These are phyloP conservation scores for Antheraea mylitta DNA, from an alignment of 1,140 invertebrate genomes.

Conservation along the genomic window DNA sequence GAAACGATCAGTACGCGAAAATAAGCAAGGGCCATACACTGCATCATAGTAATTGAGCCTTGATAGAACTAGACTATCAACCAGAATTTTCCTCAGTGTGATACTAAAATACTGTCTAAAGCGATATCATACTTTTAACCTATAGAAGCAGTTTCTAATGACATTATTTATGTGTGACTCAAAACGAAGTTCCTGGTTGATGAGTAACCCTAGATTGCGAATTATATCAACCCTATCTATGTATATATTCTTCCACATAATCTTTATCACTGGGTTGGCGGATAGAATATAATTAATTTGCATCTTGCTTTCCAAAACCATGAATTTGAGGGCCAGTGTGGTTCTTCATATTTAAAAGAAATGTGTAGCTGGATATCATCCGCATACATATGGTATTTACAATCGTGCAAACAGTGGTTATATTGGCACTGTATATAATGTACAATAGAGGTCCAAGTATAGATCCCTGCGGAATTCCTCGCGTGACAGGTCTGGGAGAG, in stretches of 20 bases:
- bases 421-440: no score
- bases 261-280: not conserved
- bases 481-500: no score
- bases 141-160: no score
- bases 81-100: not conserved
- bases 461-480: no score
- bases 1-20: not conserved
- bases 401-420: no score
- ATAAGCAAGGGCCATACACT: not conserved
- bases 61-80: not conserved
- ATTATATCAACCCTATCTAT: not conserved
- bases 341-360: not conserved
- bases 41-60: not conserved
- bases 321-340: not conserved
- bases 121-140: no score
- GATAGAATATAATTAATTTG: not conserved
- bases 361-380: conserved; percentile 6
- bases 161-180: not conserved
- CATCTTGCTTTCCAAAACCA: not conserved
- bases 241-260: not conserved
- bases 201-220: not conserved
- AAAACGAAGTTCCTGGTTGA: not conserved
- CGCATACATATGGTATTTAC: conserved; percentile 1
- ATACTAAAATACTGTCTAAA: not conserved
- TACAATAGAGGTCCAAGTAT: no score